A percentile compares a stretch with the other conserved stretches of the same genome.
Conservation (phyloP, 2,888 invertebrate species). For the Tipula vernalis region DNA sequence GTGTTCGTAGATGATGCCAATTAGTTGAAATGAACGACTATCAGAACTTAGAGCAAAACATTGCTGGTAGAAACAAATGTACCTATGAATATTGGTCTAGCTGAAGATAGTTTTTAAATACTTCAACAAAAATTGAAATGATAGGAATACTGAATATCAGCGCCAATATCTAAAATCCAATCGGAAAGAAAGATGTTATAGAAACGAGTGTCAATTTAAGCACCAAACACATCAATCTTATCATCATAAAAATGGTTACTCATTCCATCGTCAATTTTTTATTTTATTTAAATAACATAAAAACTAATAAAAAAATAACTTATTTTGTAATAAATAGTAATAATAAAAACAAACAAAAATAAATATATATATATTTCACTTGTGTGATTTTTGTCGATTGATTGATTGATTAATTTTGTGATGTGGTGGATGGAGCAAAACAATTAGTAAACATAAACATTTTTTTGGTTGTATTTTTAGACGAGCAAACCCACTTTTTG, state of each 20-base stretch:
- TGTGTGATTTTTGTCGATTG: not conserved
- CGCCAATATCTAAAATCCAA: no score
- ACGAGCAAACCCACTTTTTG: not conserved
- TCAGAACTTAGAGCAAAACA: no score
- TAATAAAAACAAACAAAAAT: not conserved
- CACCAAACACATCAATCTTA: not conserved
- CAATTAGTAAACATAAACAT: not conserved
- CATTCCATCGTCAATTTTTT: not conserved
- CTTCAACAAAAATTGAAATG: no score
- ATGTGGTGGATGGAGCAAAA: not conserved
- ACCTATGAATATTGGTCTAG: no score
- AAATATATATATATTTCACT: not conserved
- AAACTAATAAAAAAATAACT: not conserved
- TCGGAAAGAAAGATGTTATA: no score
- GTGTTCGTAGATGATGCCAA: no score
- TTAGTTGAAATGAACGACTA: no score
- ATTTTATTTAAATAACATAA: not conserved
- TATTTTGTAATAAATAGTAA: not conserved
- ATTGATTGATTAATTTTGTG: not conserved
- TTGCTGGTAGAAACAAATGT: no score
- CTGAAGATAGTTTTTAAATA: no score
- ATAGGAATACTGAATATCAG: no score
- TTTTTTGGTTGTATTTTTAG: not conserved
- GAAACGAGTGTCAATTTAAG: no score
- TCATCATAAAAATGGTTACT: not conserved